Base-by-base conservation (phyloP, 2,888 invertebrate species). In the Carterocephalus palaemon region DNA sequence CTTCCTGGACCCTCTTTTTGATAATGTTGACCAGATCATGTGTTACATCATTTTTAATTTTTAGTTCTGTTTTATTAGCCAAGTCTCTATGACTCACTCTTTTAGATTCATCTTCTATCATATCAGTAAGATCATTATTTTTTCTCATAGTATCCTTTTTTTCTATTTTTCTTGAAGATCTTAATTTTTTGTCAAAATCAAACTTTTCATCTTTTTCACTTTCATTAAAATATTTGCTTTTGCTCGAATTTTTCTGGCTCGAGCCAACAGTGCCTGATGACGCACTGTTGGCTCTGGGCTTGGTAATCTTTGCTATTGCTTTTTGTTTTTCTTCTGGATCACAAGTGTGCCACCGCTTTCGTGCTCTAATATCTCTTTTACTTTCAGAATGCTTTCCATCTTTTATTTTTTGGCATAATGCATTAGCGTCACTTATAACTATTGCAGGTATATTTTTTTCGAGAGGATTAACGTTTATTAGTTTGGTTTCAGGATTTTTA, bases 21-120 rank as follows among this genome's bases (percentile, higher is more conserved):
- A 90, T 75, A 36, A 91, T 74, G 42, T 75, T 63, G n/a, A 89
- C 70, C 17, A 90, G 76, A 56, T 89, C 89, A 29, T 66, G 68
- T 34, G 73, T 82, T 2, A 89, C 80, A 70, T 89, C 78, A 51
- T 64, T 72, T 48, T 73, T 75, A 20, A 56, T 24, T 39, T 67
- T 68, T 28, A 43, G 26, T 62, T 59, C 68, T 17, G 54, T 55
- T 58, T 67, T 78, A n/a, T n/a, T n/a, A 6, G 41, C 26, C 19
- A 85, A 54, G 61, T 85, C 83, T 66, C 61, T 77, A 51, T 86
- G 85, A 51, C 76, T 84, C 1, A 84, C 65, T 64, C 85, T 76
- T 46, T 68, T 62, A 16, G 61, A 56, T 43, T 77, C 74, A 60
- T 76, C 71, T 31, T 68, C 51, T 43, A 17, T 8, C 2, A 16